Conservation (phyloP, 2,113 vertebrate genomes). For the Bubo blakistoni region DNA sequence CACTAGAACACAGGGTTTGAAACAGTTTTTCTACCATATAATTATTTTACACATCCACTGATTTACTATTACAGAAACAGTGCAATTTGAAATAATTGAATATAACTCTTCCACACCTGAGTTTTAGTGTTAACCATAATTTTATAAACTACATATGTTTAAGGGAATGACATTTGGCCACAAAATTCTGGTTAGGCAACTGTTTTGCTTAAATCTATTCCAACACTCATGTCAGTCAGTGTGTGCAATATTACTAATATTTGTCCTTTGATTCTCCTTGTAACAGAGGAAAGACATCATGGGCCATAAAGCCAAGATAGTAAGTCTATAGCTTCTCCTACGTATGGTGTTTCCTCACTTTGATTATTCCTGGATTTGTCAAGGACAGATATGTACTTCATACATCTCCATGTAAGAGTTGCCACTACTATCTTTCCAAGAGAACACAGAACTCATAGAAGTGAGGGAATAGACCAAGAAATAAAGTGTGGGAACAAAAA, state of each 20-base stretch:
- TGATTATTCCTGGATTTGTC: not conserved
- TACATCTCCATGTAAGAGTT: fast-evolving
- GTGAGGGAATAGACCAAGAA: not conserved
- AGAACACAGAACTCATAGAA: not conserved
- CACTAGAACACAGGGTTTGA: not conserved
- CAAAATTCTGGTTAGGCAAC: not conserved
- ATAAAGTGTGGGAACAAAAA: not conserved
- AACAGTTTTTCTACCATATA: not conserved
- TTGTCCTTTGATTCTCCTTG: not conserved
- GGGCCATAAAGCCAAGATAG: not conserved
- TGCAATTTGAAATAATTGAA: not conserved
- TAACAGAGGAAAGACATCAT: not conserved
- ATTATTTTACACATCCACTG: not conserved
- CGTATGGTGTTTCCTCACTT: not conserved
- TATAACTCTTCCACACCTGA: not conserved
- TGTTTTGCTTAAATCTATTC: not conserved
- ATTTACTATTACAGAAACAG: not conserved
- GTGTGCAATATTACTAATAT: not conserved
- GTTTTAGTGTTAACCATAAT: not conserved
- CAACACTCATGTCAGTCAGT: not conserved
- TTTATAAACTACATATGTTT: not conserved
- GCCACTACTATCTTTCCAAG: not conserved
- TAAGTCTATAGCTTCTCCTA: not conserved
- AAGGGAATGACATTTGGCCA: not conserved
- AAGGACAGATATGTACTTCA: not conserved